Percentiles rank a stretch among this genome's conserved stretches.
These are phyloP conservation scores for Galago senegalensis DNA, from an alignment of 2,797 vertebrate species.

Conservation along the genomic window DNA sequence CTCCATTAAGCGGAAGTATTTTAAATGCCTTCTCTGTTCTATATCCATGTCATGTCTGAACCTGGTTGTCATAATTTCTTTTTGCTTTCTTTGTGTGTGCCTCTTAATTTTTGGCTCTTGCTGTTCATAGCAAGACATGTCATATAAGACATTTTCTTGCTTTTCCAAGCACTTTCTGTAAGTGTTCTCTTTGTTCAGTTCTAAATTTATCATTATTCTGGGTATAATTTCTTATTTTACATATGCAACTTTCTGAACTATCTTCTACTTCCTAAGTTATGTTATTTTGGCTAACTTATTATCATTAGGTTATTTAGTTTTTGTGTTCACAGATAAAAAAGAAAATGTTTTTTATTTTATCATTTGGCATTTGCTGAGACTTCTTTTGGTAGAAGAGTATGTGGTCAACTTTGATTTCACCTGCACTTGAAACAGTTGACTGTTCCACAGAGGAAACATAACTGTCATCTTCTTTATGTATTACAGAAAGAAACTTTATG, in stretches of 20 bases:
- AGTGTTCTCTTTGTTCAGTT: neutral
- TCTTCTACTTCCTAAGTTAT: neutral
- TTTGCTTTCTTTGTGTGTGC: neutral
- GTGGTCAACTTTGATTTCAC: neutral
- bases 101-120: neutral
- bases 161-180: neutral
- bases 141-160: neutral
- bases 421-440: neutral
- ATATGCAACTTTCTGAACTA: neutral
- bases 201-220: neutral
- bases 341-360: neutral
- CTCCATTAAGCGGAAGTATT: neutral
- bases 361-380: neutral
- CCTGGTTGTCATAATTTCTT: neutral
- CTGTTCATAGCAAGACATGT: neutral
- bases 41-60: neutral
- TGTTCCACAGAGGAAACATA: neutral
- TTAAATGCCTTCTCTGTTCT: neutral
- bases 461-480: neutral
- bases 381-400: neutral
- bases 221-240: neutral
- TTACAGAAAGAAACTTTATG: neutral
- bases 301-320: neutral
- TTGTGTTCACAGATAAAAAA: neutral
- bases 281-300: neutral